phyloP scores from a whole-genome alignment of 2,888 invertebrate species.

The Muscina levida region DNA sequence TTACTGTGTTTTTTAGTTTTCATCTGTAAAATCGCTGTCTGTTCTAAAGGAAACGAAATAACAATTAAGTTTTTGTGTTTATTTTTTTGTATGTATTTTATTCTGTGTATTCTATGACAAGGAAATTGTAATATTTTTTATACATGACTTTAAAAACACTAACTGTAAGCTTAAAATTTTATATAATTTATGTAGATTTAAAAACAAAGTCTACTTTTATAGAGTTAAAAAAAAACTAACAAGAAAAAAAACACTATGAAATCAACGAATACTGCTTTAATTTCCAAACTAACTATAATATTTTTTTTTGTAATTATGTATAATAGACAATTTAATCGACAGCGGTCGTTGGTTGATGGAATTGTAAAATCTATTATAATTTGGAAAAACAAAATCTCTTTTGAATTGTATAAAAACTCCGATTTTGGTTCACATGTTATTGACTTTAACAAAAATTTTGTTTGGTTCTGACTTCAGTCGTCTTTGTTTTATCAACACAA shows the following conservation, averaged over 20 bases:
- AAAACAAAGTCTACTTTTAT: too few species aligned
- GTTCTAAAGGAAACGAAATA: constrained; percentile 42
- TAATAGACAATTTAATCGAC: too few species aligned
- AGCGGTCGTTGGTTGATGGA: too few species aligned
- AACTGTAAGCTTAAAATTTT: constrained; percentile 34
- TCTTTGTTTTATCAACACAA: too few species aligned
- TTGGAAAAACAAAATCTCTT: too few species aligned
- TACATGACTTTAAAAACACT: constrained; percentile 48
- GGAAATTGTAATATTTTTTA: constrained; percentile 49
- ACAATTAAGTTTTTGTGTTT: constrained; percentile 44
- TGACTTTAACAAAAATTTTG: too few species aligned
- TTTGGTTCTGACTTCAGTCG: too few species aligned
- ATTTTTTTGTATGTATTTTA: too few species aligned
- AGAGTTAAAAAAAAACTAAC: constrained; percentile 30
- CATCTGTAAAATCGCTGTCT: constrained; percentile 30
- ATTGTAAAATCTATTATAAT: too few species aligned
- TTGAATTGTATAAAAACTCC: constrained; percentile 15
- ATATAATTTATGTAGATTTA: not conserved
- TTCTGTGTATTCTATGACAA: constrained; percentile 30
- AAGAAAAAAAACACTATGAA: constrained; percentile 31
- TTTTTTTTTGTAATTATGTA: constrained; percentile 31
- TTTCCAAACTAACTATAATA: constrained; percentile 32
- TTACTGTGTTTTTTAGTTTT: constrained; percentile 17
- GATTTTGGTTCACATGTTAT: constrained; percentile 27
- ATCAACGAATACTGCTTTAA: constrained; percentile 63